Conservation (phyloP, 2,888 invertebrate species). For the Drosophila nr. perissopoda region DNA sequence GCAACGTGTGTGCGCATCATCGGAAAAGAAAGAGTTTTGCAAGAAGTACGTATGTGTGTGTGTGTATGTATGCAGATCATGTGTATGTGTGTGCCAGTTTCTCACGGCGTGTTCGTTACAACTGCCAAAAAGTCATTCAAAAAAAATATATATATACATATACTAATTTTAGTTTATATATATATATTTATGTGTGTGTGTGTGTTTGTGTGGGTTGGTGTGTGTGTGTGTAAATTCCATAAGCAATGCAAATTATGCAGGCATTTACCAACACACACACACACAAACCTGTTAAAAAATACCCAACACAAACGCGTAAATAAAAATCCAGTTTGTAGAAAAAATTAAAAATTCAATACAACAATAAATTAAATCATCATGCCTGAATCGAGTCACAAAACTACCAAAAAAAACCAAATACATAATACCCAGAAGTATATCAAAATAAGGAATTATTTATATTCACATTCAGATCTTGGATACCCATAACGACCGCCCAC, state of each 20-base stretch:
- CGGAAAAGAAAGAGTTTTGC: conserved; percentile 8
- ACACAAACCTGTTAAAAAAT: conserved; percentile 10
- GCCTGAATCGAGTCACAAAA: not conserved
- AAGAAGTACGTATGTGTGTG: conserved; percentile 22
- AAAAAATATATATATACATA: not conserved
- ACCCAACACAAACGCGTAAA: not conserved
- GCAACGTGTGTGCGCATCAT: conserved; percentile 49
- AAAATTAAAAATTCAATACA: conserved; percentile 2
- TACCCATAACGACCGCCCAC: not conserved
- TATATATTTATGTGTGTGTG: not conserved
- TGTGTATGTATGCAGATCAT: not conserved
- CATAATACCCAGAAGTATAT: not conserved
- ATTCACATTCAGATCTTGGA: conserved; percentile 27
- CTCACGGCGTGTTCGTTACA: conserved; percentile 12
- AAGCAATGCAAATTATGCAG: conserved; percentile 8
- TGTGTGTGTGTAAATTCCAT: not conserved
- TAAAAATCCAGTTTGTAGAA: conserved; percentile 13
- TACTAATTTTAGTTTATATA: not conserved
- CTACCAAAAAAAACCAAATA: not conserved
- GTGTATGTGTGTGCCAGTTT: conserved; percentile 21
- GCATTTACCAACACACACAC: not conserved
- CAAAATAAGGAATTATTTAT: conserved; percentile 3
- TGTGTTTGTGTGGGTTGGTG: no score
- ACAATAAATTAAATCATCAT: not conserved
- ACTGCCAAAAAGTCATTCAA: not conserved